Conservation (phyloP, 2,113 vertebrate species). For the western clawed frog (Xenopus tropicalis) region DNA sequence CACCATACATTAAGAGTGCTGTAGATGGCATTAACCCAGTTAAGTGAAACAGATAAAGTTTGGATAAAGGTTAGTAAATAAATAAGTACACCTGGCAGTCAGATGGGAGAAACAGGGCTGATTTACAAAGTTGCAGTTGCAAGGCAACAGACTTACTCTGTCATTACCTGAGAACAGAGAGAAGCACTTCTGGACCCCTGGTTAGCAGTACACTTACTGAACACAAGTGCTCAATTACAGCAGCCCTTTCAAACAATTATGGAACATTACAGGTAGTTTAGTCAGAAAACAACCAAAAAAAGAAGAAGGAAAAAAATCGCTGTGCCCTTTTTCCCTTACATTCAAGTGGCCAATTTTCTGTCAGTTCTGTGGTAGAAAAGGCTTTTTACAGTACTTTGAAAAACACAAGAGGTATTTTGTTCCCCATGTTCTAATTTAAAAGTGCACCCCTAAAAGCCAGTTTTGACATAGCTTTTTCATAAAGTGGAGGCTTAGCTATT, state of each 20-base stretch:
- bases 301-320: no score
- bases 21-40: no score
- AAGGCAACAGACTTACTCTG: slow-evolving; percentile 47
- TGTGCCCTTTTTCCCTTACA: slow-evolving; percentile 46
- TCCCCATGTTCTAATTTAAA: slow-evolving; percentile 6
- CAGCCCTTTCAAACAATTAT: slow-evolving; percentile 60
- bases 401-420: slow-evolving; percentile 8
- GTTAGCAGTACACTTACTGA: slow-evolving; percentile 54
- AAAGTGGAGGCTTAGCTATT: background rate
- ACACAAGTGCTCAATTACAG: slow-evolving; percentile 59
- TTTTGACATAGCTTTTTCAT: background rate
- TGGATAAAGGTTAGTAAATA: no score
- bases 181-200: slow-evolving; percentile 51
- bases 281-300: slow-evolving; percentile 50
- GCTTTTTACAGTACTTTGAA: slow-evolving; percentile 16
- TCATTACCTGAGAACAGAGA: slow-evolving; percentile 49
- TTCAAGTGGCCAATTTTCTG: slow-evolving; percentile 44
- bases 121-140: slow-evolving; percentile 46
- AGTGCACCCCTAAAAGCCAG: slow-evolving; percentile 5
- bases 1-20: no score
- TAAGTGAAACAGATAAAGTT: no score
- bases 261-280: slow-evolving; percentile 51
- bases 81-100: slow-evolving; percentile 26
- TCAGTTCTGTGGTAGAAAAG: slow-evolving; percentile 20
- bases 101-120: slow-evolving; percentile 30